phyloP scores from a whole-genome alignment of 2,888 invertebrate genomes.

The Dolomedes plantarius region DNA sequence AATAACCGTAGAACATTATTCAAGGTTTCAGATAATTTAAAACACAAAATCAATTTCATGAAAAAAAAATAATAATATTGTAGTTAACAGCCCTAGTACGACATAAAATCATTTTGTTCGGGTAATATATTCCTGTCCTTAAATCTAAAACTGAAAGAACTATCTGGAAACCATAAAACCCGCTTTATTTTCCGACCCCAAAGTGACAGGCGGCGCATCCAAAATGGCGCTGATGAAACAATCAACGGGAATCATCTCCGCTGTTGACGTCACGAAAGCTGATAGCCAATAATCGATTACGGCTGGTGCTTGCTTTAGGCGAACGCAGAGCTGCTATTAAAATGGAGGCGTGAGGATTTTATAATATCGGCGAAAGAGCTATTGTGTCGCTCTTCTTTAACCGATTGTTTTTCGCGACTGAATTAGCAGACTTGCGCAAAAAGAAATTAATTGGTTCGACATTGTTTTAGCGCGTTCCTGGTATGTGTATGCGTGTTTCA shows the following conservation, averaged over 20 bases:
- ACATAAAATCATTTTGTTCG: neutral
- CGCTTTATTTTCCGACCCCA: conserved; percentile 16
- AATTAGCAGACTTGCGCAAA: neutral
- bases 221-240: conserved; percentile 65
- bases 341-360: conserved; percentile 36
- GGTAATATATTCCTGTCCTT: conserved; percentile 1
- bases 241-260: conserved; percentile 61
- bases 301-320: conserved; percentile 46
- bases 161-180: conserved; percentile 12
- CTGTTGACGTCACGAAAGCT: conserved; percentile 61
- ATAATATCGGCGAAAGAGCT: conserved; percentile 5
- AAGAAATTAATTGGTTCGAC: conserved; percentile 16
- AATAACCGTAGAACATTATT: no score
- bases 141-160: neutral
- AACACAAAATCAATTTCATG: no score
- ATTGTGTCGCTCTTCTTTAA: conserved; percentile 10
- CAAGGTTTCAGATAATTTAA: no score
- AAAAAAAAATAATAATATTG: no score
- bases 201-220: conserved; percentile 25
- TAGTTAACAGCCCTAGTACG: neutral
- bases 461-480: conserved; percentile 14
- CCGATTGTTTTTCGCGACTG: conserved; percentile 21
- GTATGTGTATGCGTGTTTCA: conserved; percentile 16
- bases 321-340: conserved; percentile 42
- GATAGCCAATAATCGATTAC: conserved; percentile 67